Evolutionary conservation across 2,797 vertebrate species (phyloP).

Genomic region (Emys orbicularis): DNA sequence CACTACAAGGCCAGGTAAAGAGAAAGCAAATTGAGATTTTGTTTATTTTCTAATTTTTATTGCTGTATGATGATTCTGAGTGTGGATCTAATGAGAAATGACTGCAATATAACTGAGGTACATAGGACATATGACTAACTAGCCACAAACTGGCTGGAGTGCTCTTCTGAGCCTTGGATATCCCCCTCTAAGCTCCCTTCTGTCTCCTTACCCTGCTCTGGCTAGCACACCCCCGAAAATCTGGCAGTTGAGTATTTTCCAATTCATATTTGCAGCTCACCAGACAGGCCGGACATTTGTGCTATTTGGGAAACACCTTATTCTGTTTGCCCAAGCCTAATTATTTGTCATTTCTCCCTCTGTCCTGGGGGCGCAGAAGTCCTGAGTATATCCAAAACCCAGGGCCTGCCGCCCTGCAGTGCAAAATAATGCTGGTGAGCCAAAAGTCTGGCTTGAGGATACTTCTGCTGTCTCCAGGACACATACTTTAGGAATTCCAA

Average conservation of each 20-base stretch:
- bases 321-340: background rate
- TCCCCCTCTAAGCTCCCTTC: background rate
- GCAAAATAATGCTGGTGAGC: accelerated
- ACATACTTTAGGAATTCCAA: background rate
- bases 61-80: background rate
- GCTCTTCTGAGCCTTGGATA: background rate
- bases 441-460: background rate
- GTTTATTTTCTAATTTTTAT: background rate
- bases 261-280: background rate
- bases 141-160: background rate
- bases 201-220: background rate
- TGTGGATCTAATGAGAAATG: background rate
- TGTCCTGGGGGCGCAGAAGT: background rate
- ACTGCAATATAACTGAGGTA: background rate
- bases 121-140: background rate
- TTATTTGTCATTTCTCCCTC: background rate
- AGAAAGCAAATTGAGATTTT: background rate
- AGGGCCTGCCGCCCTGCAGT: background rate
- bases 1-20: background rate
- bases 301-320: background rate
- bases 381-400: background rate
- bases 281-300: background rate
- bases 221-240: background rate
- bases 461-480: background rate
- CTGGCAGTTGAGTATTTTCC: background rate